Evolutionary conservation across 2,797 vertebrate species (phyloP).

Genomic region (Odontamblyopus lacepedii): DNA sequence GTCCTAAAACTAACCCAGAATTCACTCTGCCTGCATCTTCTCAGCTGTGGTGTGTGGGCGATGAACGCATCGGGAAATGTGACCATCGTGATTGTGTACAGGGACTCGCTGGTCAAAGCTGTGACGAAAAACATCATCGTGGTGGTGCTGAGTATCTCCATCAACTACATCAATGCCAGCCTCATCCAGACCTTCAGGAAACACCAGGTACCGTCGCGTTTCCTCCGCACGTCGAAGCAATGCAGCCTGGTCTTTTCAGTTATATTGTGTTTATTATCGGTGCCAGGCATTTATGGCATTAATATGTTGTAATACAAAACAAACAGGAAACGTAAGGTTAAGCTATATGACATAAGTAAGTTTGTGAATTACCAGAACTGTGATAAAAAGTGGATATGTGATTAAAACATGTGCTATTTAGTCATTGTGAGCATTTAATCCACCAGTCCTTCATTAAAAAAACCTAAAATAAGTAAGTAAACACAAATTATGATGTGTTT

Average conservation of each 20-base stretch:
- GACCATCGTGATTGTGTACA: constrained; percentile 20
- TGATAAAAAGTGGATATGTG: too few species aligned
- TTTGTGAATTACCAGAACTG: too few species aligned
- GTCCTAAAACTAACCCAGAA: not conserved
- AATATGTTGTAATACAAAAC: too few species aligned
- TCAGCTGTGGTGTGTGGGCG: not conserved
- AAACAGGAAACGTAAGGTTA: too few species aligned
- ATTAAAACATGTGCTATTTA: too few species aligned
- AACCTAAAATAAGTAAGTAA: too few species aligned
- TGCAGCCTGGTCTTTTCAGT: not conserved
- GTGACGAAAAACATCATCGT: constrained; percentile 71
- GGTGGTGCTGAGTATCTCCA: constrained; percentile 63
- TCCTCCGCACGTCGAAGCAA: not conserved
- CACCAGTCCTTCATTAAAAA: too few species aligned
- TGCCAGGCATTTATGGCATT: too few species aligned
- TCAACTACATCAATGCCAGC: constrained; percentile 71
- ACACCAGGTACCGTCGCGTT: constrained; percentile 45
- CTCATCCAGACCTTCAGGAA: constrained; percentile 69
- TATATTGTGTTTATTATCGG: too few species aligned
- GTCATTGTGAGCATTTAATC: too few species aligned
- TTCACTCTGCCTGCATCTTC: not conserved
- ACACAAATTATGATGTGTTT: too few species aligned
- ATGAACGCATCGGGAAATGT: constrained; percentile 53
- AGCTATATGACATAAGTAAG: too few species aligned
- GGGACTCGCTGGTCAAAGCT: constrained; percentile 64